phyloP scores from a whole-genome alignment of 1,140 invertebrate genomes.

The Drosophila nigromelanica region DNA sequence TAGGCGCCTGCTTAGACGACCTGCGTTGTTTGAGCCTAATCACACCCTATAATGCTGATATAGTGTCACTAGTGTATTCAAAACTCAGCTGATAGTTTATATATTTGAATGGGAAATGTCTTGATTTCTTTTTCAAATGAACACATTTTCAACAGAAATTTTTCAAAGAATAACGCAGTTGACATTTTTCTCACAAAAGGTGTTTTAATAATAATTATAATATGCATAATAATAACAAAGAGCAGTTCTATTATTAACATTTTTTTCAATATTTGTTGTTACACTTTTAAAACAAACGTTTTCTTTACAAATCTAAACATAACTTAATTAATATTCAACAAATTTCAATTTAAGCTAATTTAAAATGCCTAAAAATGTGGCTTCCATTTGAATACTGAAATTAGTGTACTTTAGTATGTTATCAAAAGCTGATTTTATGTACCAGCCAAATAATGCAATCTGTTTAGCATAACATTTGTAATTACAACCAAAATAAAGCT shows the following conservation, averaged over 20 bases:
- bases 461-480: conserved; percentile 12
- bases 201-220: too few relatives aligned
- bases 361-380: not conserved
- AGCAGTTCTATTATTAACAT: too few relatives aligned
- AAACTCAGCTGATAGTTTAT: not conserved
- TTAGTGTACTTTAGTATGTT: too few relatives aligned
- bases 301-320: too few relatives aligned
- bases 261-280: too few relatives aligned
- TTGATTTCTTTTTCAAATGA: not conserved
- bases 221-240: too few relatives aligned
- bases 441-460: not conserved
- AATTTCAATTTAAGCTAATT: not conserved
- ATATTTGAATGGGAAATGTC: not conserved
- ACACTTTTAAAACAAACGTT: too few relatives aligned
- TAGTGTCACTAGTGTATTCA: not conserved
- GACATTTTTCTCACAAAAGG: too few relatives aligned
- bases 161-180: too few relatives aligned
- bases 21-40: conserved; percentile 1
- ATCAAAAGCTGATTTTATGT: not conserved
- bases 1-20: not conserved
- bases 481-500: conserved; percentile 22
- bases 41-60: conserved; percentile 8
- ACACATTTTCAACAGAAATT: not conserved
- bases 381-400: too few relatives aligned
- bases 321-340: too few relatives aligned